Evolutionary conservation across 2,797 vertebrate genomes (phyloP).

Genomic region (Coluber constrictor): DNA sequence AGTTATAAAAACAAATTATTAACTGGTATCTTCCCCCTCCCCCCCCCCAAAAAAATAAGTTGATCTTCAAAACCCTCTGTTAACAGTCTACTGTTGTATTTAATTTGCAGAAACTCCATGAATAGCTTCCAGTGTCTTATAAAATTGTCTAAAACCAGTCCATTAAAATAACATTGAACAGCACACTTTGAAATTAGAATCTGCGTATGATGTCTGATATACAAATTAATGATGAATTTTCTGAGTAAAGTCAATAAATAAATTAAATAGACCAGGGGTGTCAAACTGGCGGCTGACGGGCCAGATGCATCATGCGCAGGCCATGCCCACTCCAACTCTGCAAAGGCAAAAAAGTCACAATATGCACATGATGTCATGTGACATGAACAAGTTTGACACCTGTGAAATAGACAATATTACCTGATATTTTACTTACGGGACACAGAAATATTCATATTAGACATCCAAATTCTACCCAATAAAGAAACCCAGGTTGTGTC

Average conservation of each 20-base stretch:
- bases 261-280: neutral
- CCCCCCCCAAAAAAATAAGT: too few relatives aligned
- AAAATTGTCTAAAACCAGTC: neutral
- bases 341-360: too few relatives aligned
- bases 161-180: constrained; percentile 11
- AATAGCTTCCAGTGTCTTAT: neutral
- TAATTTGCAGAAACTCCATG: neutral
- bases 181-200: neutral
- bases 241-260: neutral
- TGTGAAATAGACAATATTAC: neutral
- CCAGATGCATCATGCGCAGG: too few relatives aligned
- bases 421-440: neutral
- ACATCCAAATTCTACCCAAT: neutral
- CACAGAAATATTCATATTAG: neutral
- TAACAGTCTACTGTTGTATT: neutral
- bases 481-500: neutral
- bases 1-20: neutral
- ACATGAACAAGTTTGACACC: too few relatives aligned
- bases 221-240: constrained; percentile 1
- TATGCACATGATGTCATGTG: too few relatives aligned
- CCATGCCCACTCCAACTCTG: too few relatives aligned
- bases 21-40: too few relatives aligned
- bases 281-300: too few relatives aligned
- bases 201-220: neutral
- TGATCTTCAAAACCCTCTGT: neutral